Evolutionary conservation across 2,113 vertebrate species (phyloP).

Genomic region (Ictalurus furcatus): DNA sequence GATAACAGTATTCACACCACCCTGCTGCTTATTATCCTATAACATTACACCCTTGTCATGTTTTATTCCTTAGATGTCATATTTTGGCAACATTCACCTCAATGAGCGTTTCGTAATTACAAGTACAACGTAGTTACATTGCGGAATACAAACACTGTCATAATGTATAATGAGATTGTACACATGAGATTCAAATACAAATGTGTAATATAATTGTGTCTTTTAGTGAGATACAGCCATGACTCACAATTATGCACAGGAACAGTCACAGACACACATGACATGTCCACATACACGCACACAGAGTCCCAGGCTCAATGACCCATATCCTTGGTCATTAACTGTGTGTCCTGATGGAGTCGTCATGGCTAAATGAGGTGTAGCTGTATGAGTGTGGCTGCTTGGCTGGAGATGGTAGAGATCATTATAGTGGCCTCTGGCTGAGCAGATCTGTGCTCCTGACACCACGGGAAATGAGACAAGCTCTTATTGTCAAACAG

Average conservation of each 20-base stretch:
- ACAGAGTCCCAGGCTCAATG: background rate
- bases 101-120: background rate
- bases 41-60: background rate
- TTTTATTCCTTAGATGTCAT: background rate
- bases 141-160: background rate
- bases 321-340: conserved; percentile 43
- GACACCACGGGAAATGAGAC: background rate
- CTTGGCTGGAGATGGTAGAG: conserved; percentile 2
- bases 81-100: background rate
- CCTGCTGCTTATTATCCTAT: too few species aligned
- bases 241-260: background rate
- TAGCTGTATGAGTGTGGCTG: conserved; percentile 12
- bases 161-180: background rate
- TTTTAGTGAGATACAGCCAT: background rate
- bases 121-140: background rate
- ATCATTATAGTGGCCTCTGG: conserved; percentile 27
- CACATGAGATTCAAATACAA: background rate
- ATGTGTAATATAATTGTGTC: background rate
- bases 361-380: conserved; percentile 39
- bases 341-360: conserved; percentile 27
- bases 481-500: background rate
- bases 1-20: background rate
- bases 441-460: conserved; percentile 28
- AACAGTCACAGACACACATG: background rate
- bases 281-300: background rate